Evolutionary conservation across 2,797 vertebrate genomes (phyloP).

Genomic region (Leptatherina wallacei): DNA sequence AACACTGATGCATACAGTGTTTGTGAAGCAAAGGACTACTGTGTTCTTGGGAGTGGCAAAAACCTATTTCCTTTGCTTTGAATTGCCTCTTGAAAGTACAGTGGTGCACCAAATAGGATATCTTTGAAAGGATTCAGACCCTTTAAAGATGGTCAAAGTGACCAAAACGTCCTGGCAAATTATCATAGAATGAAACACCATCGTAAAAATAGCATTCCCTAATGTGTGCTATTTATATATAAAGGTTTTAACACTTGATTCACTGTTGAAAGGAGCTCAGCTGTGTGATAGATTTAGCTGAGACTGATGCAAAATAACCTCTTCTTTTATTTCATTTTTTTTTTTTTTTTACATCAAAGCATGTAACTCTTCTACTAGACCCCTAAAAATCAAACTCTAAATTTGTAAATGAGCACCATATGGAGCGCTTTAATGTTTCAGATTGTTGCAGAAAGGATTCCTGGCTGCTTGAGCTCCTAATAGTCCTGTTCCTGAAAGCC

Average conservation of each 20-base stretch:
- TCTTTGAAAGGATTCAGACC: constrained; percentile 13
- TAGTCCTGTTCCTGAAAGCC: constrained; percentile 44
- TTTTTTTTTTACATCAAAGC: neutral
- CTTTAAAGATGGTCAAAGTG: constrained; percentile 9
- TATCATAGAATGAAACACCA: neutral
- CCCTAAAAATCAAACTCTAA: constrained; percentile 2
- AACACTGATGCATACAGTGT: neutral
- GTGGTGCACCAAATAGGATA: neutral
- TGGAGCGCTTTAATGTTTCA: neutral
- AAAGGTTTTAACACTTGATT: neutral
- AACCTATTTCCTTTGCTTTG: constrained; percentile 24
- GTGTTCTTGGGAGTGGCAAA: constrained; percentile 22
- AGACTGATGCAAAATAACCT: neutral
- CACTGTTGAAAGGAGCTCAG: neutral
- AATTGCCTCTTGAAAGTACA: constrained; percentile 22
- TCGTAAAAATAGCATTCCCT: constrained; percentile 1
- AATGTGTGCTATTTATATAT: neutral
- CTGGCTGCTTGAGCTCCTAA: constrained; percentile 45
- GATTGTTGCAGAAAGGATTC: constrained; percentile 27
- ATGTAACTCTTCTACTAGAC: neutral
- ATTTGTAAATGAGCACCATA: neutral
- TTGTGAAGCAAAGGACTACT: constrained; percentile 16
- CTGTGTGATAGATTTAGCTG: neutral
- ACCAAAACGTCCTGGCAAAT: neutral
- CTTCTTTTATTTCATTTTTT: neutral